A percentile compares a stretch with the other conserved stretches of the same genome.
Evolutionary conservation across 2,888 invertebrate genomes (phyloP).

Genomic region (Ormia ochracea): DNA sequence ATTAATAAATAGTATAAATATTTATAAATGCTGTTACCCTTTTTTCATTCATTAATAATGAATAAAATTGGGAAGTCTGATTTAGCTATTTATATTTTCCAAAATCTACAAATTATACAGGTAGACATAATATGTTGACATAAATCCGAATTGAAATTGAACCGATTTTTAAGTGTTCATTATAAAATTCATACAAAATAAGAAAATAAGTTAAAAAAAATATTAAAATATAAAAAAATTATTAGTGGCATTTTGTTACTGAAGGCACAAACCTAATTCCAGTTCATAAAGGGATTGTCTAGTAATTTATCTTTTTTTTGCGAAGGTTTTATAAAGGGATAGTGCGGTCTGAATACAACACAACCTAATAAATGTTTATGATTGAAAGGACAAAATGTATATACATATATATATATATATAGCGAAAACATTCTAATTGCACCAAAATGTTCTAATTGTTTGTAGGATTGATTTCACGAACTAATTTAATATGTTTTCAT

Average conservation of each 20-base stretch:
- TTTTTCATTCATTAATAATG: constrained; percentile 18
- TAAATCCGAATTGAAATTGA: constrained; percentile 39
- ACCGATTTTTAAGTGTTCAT: constrained; percentile 41
- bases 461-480: too few relatives aligned
- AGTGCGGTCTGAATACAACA: not conserved
- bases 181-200: constrained; percentile 11
- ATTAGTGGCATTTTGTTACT: not conserved
- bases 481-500: too few relatives aligned
- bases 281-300: not conserved
- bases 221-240: not conserved
- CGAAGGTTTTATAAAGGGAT: not conserved
- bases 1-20: constrained; percentile 4
- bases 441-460: too few relatives aligned
- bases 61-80: constrained; percentile 20
- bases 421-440: too few relatives aligned
- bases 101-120: constrained; percentile 55
- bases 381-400: not conserved
- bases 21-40: not conserved
- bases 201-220: constrained; percentile 5
- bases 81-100: constrained; percentile 17
- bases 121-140: constrained; percentile 10
- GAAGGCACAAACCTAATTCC: constrained; percentile 12
- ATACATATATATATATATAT: too few relatives aligned
- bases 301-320: not conserved
- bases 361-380: not conserved